Evolutionary conservation across 2,113 vertebrate genomes (phyloP), one percentile per base, ranked within the genome.

Genomic region (Hyperoodon ampullatus): DNA sequence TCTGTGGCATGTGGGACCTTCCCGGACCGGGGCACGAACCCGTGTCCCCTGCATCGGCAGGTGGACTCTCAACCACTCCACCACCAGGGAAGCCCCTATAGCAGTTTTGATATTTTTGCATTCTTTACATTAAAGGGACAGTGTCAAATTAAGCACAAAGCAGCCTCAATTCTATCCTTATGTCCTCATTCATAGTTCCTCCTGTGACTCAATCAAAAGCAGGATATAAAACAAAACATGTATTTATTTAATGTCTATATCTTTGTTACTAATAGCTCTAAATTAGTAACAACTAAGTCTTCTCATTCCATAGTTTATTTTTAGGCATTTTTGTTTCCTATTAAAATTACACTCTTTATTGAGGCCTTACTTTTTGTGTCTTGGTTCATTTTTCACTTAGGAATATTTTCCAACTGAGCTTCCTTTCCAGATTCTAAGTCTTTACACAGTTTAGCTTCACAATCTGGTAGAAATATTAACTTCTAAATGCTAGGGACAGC

Each of bases 91-190:
- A 13, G 47, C 47, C 47, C 47, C 47, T 50, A 50, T 50, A 78
- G 92, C 87, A 71, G n/a, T 96, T 96, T 96, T 96, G n/a, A 61
- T 90, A 84, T 91, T 91, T 95, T 87, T 58, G 16, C 70, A 63
- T 75, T 61, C 39, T 90, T 96, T 78, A 21, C 19, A 4, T 95
- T 97, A 97, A 98, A 95, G 96, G 58, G 65, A 19, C 77, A 77
- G 78, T 58, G 44, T 80, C 82, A 19, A 81, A 71, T 92, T 72
- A 85, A 96, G 89, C 65, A 85, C 60, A 90, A 24, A 23, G 72
- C 53, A 83, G 61, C 28, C 72, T 72, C 44, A 18, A 8, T 21
- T 60, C 61, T 50, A 18, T 6, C 4, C 66, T 50, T 78, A 9
- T 5, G 60, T 24, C 19, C 5, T 75, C 58, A 53, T 60, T 35